Conservation (phyloP, 2,113 vertebrate species). For the Etheostoma cragini region DNA sequence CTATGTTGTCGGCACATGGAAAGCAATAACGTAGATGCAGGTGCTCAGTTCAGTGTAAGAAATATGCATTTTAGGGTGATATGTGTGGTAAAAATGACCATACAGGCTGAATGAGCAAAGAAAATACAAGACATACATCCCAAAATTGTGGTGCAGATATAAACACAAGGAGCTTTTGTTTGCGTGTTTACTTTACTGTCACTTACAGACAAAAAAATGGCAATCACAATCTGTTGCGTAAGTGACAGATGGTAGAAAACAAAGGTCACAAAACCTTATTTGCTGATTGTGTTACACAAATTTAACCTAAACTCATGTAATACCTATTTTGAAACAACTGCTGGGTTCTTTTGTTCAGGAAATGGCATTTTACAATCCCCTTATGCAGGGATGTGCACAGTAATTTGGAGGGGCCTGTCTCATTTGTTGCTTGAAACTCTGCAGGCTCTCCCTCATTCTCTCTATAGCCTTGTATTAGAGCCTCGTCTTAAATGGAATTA, state of each 20-base stretch:
- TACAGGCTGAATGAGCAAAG: neutral
- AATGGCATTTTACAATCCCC: neutral
- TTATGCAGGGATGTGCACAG: too few species aligned
- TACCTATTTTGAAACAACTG: conserved; percentile 7
- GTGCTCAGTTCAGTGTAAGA: neutral
- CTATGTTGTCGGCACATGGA: neutral
- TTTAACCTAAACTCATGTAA: neutral
- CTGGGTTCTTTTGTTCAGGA: neutral
- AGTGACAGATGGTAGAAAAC: neutral
- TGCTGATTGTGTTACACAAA: neutral
- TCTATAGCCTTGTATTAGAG: too few species aligned
- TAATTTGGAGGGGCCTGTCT: too few species aligned
- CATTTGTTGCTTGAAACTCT: too few species aligned
- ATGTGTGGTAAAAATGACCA: neutral
- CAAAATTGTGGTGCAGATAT: neutral
- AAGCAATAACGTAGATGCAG: too few species aligned
- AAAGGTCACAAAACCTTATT: neutral
- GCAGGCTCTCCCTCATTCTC: too few species aligned
- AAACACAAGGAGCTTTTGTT: neutral
- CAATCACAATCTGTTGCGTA: neutral
- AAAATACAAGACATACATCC: neutral
- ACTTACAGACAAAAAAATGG: neutral
- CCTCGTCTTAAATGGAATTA: too few species aligned
- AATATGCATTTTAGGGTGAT: neutral
- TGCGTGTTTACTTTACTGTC: neutral